Conservation (phyloP, 2,797 vertebrate genomes). For the Melanotaenia trifasciata region DNA sequence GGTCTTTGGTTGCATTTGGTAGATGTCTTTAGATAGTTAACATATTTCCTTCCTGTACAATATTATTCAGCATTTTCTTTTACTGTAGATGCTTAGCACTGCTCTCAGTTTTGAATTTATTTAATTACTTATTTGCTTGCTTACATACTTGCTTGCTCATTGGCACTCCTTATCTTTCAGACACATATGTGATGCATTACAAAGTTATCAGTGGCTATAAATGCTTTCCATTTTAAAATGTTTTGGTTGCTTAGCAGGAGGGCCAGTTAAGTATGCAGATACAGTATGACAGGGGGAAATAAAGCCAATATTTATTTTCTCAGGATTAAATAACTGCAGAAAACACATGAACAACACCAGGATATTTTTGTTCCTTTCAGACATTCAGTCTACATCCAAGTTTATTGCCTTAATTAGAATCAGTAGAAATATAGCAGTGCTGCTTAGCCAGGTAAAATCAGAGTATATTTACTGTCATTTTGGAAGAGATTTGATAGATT, state of each 20-base stretch:
- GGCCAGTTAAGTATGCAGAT: neutral
- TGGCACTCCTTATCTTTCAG: neutral
- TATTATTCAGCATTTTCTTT: neutral
- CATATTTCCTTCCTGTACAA: neutral
- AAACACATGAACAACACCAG: no score
- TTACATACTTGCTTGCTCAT: neutral
- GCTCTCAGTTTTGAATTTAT: neutral
- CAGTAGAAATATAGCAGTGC: constrained; percentile 23
- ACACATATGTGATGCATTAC: neutral
- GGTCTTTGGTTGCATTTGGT: neutral
- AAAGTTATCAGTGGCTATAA: neutral
- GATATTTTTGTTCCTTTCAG: neutral
- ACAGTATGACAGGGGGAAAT: no score
- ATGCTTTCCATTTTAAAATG: neutral
- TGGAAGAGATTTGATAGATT: constrained; percentile 52
- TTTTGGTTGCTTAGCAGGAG: neutral
- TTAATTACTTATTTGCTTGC: neutral
- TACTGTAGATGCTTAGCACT: neutral
- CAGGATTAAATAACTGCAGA: no score
- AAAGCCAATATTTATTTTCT: no score
- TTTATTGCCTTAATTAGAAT: constrained; percentile 30
- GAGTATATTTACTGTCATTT: constrained; percentile 41
- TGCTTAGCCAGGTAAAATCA: constrained; percentile 1
- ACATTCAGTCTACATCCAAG: neutral
- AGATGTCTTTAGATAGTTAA: neutral